phyloP scores from a whole-genome alignment of 2,797 vertebrate genomes.

The Lithobates pipiens region DNA sequence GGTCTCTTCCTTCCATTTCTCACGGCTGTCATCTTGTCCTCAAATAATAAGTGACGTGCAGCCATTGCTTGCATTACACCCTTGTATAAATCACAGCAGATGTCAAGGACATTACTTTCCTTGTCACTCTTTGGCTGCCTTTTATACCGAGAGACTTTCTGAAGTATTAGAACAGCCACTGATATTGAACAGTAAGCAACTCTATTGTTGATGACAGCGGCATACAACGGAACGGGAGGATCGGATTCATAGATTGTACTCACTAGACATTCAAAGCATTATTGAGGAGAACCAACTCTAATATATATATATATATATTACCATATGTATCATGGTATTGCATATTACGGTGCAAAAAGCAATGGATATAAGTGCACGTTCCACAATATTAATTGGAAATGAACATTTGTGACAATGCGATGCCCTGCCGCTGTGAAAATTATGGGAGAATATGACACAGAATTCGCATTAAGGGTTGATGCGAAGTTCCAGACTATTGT shows the following conservation, averaged over 20 bases:
- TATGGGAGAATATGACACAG: no score
- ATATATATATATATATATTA: no score
- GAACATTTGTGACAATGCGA: no score
- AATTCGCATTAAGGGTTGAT: no score
- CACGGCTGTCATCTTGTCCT: conserved; percentile 53
- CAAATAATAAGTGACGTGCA: conserved; percentile 56
- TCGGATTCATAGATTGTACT: neutral
- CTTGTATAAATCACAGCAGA: conserved; percentile 42
- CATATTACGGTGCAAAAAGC: no score
- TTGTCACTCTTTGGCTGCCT: conserved; percentile 50
- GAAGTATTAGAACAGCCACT: conserved; percentile 27
- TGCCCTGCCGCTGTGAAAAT: no score
- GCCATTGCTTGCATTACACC: conserved; percentile 45
- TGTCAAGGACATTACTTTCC: conserved; percentile 56
- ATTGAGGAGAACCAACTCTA: no score
- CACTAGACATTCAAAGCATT: neutral
- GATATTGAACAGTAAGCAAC: conserved; percentile 40
- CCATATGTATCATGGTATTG: no score
- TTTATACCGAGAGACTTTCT: conserved; percentile 29
- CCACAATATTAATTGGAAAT: no score
- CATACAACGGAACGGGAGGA: neutral
- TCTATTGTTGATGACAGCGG: conserved; percentile 37
- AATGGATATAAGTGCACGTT: no score
- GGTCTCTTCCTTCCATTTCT: conserved; percentile 37
- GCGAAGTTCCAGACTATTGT: no score